phyloP scores from a whole-genome alignment of 2,797 vertebrate genomes.

The Typhlichthys eigenmanni region DNA sequence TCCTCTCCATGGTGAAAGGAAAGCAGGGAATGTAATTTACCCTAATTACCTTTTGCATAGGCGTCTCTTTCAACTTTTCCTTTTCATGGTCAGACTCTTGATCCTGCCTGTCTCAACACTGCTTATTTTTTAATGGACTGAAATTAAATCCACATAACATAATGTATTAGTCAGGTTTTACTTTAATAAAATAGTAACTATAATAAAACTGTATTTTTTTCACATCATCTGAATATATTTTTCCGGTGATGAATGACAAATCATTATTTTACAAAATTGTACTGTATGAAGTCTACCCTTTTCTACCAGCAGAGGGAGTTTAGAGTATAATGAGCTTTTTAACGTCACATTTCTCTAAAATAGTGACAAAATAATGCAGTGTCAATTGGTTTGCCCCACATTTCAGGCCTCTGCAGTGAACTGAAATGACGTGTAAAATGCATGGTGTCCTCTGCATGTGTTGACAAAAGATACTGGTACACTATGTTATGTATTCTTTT shows the following conservation, averaged over 20 bases:
- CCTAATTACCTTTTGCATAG: constrained; percentile 76
- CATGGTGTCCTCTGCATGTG: background rate
- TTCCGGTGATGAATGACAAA: background rate
- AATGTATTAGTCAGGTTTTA: no score
- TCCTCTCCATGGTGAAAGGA: constrained; percentile 56
- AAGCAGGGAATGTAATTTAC: constrained; percentile 74
- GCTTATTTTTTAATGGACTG: no score
- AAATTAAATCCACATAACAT: no score
- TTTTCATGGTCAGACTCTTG: constrained; percentile 56
- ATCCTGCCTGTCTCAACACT: background rate
- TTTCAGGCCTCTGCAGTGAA: background rate
- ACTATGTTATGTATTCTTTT: no score
- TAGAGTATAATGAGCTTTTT: constrained; percentile 51
- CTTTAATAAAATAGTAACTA: no score
- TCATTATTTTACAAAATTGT: background rate
- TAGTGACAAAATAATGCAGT: constrained; percentile 41
- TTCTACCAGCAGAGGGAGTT: constrained; percentile 86
- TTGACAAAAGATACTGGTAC: no score
- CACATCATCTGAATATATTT: background rate
- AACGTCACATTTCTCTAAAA: constrained; percentile 53
- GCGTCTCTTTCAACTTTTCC: constrained; percentile 71
- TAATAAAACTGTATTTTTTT: background rate
- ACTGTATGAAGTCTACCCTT: constrained; percentile 28
- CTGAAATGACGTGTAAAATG: background rate
- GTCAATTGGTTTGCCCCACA: constrained; percentile 32